Percentiles rank a stretch among this genome's conserved stretches.
Evolutionary conservation across 1,140 invertebrate species (phyloP).

Genomic region (Triops longicaudatus): DNA sequence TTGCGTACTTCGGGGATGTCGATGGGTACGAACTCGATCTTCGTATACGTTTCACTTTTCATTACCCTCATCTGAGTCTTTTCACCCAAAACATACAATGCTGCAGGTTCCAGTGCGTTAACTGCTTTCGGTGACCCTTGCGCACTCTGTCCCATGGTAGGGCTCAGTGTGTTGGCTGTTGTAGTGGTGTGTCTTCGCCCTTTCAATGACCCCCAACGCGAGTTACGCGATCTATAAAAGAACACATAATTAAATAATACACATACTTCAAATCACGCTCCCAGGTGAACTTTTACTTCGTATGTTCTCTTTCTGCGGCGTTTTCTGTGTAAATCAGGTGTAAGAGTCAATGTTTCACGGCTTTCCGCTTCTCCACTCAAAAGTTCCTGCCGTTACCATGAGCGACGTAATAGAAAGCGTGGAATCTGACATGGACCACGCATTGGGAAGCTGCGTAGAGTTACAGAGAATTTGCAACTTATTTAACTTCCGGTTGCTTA

Average conservation of each 20-base stretch:
- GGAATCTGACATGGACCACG: slow-evolving; percentile 66
- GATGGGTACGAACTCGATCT: too few relatives aligned
- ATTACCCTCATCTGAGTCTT: too few relatives aligned
- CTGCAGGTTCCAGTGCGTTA: too few relatives aligned
- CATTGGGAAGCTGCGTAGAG: slow-evolving; percentile 41
- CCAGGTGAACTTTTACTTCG: slow-evolving; percentile 66
- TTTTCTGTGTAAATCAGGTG: slow-evolving; percentile 41
- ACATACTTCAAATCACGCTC: slow-evolving; percentile 36
- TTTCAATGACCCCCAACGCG: not conserved
- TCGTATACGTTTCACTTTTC: too few relatives aligned
- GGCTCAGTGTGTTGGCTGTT: slow-evolving; percentile 25
- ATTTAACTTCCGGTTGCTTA: too few relatives aligned
- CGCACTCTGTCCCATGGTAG: too few relatives aligned
- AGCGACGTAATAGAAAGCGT: slow-evolving; percentile 78
- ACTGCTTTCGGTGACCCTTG: too few relatives aligned
- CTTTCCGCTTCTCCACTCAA: slow-evolving; percentile 20
- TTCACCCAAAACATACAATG: too few relatives aligned
- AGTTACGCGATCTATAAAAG: not conserved
- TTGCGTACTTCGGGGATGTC: too few relatives aligned
- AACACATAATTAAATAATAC: not conserved
- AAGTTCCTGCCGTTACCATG: slow-evolving; percentile 32
- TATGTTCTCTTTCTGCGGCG: slow-evolving; percentile 46
- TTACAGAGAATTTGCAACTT: too few relatives aligned
- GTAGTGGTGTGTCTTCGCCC: slow-evolving; percentile 23
- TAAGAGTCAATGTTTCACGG: slow-evolving; percentile 32